These are phyloP conservation scores for Syrista parreyssii DNA, from an alignment of 2,888 invertebrate genomes.

Conservation along the genomic window DNA sequence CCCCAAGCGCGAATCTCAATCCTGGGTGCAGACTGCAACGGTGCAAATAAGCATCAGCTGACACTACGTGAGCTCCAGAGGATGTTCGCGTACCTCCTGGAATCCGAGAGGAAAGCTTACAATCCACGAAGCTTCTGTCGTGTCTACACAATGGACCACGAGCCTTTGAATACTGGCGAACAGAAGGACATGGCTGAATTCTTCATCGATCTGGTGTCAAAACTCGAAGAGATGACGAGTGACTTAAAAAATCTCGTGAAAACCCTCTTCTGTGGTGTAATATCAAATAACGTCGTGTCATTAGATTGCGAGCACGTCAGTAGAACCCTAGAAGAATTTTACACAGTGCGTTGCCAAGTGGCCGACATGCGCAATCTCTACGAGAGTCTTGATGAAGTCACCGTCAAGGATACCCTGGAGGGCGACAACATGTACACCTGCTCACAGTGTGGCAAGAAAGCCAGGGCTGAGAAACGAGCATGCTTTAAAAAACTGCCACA, in stretches of 20 bases:
- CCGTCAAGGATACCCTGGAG: conserved; percentile 95
- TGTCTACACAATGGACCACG: conserved; percentile 97
- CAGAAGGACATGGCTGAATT: conserved; percentile 99
- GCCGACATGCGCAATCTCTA: conserved; percentile 96
- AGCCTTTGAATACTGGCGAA: conserved; percentile 94
- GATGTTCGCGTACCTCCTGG: conserved; percentile 95
- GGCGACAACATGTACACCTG: conserved; percentile 99
- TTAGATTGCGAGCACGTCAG: conserved; percentile 96
- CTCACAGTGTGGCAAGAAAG: conserved; percentile 94
- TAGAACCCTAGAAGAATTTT: conserved; percentile 94
- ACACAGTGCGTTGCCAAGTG: conserved; percentile 95
- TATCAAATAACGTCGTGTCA: conserved; percentile 96
- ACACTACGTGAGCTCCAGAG: conserved; percentile 89
- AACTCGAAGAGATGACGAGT: conserved; percentile 95
- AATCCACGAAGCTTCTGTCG: conserved; percentile 96
- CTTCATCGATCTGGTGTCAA: conserved; percentile 95
- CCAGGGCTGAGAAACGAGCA: conserved; percentile 93
- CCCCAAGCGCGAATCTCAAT: conserved; percentile 90
- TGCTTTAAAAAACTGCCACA: conserved; percentile 94
- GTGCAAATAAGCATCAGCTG: conserved; percentile 81
- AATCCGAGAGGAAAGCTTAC: conserved; percentile 95
- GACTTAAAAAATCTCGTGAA: conserved; percentile 90
- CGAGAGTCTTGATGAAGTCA: conserved; percentile 96
- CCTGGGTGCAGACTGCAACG: conserved; percentile 79
- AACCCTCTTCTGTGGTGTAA: conserved; percentile 90